Evolutionary conservation across 2,113 vertebrate genomes (phyloP).

Genomic region (Thymallus thymallus): DNA sequence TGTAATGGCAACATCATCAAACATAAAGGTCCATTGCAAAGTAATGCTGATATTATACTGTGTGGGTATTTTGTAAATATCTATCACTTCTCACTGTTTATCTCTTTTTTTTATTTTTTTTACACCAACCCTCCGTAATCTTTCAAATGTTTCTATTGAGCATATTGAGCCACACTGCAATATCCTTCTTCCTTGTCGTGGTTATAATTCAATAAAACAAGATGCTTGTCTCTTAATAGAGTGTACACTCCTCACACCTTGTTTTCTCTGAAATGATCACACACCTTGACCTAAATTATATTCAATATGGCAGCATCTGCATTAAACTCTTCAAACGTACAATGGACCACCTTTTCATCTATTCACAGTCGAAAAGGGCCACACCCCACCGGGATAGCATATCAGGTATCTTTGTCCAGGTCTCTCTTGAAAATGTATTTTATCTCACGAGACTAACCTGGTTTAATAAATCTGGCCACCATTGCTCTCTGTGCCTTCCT

Average conservation of each 20-base stretch:
- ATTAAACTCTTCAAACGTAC: constrained; percentile 1
- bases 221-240: not conserved
- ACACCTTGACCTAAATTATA: not conserved
- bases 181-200: constrained; percentile 36
- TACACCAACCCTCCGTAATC: not conserved
- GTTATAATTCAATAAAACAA: constrained; percentile 20
- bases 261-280: not conserved
- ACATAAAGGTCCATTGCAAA: constrained; percentile 32
- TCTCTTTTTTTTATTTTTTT: not conserved
- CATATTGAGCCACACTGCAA: not conserved
- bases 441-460: too few relatives aligned
- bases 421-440: too few relatives aligned
- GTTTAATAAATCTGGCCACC: not conserved
- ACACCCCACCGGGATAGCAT: not conserved
- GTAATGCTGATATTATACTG: constrained; percentile 37
- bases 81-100: not conserved
- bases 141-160: not conserved
- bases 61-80: constrained; percentile 32
- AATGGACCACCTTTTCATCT: not conserved
- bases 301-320: constrained; percentile 43
- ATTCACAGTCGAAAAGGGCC: not conserved
- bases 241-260: not conserved
- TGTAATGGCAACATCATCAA: constrained; percentile 43
- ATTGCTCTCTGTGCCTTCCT: not conserved
- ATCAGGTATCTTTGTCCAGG: not conserved